Base-by-base conservation (phyloP, 2,113 vertebrate species). In the Canis aureus region DNA sequence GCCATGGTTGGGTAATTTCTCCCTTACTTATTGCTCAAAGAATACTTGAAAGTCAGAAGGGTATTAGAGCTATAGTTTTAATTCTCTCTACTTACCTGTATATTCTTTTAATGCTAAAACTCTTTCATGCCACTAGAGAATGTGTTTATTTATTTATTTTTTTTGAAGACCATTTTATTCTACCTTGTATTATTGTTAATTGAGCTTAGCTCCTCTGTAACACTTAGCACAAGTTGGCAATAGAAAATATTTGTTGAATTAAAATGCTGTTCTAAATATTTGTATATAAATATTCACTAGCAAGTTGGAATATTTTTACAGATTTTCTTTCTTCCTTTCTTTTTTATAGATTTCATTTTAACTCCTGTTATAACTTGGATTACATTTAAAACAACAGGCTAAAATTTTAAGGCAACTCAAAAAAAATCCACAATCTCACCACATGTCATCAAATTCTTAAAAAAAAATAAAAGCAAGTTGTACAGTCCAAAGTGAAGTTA, bases 201-300 rank as follows among this genome's bases (percentile, higher is more conserved):
- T 88, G 51, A 94, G 43, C 12, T 38, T 10, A 38, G 7, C 57
- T 97, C 23, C 4, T 53, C 15, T 2, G 16, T 38, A 57, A 49
- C 16, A 59, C 32, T 97, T 82, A 82, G 27, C 59, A 78, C 5
- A 94, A 35, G 43, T 83, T 83, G 80, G 22, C 12, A 64, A 23
- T 87, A 89, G 93, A 89, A 94, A 92, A 92, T 85, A 64, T 71
- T 85, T 79, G 25, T 95, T 71, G 43, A 88, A 15, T 95, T 85
- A 94, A 94, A 85, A 79, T 95, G 53, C 57, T 76, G 27, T 57
- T 49, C 35, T 84, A 73, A 88, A 38, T 86, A 71, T 79, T 93
- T 69, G 53, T 27, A 23, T 64, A 16, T 93, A 55, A 85, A 64
- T 85, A 80, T 23, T 87, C 67, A 73, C 16, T n/a, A 96, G 81